Percentiles rank a stretch among this genome's conserved stretches.
These are phyloP conservation scores for Python bivittatus DNA, from an alignment of 2,113 vertebrate genomes.

Conservation along the genomic window DNA sequence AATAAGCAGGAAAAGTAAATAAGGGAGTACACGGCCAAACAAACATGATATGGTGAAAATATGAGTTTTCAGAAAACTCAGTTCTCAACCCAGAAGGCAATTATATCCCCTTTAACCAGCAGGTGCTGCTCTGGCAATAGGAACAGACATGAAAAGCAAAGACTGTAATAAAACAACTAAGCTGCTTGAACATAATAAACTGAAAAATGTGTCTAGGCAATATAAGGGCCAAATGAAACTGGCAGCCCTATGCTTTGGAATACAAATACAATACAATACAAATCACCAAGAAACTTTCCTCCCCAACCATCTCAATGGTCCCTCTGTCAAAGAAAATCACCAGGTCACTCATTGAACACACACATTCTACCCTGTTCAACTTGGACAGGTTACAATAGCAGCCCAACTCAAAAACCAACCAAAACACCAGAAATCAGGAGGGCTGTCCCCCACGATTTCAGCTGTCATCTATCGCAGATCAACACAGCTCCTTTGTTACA, in stretches of 20 bases:
- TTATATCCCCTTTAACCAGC: constrained; percentile 53
- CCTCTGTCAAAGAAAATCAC: constrained; percentile 14
- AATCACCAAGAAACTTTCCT: constrained; percentile 38
- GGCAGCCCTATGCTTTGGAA: constrained; percentile 16
- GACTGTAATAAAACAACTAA: constrained; percentile 28
- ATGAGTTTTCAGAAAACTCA: not conserved
- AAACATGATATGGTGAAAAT: not conserved
- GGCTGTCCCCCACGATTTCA: not conserved
- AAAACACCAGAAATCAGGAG: not conserved
- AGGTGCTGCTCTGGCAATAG: constrained; percentile 64
- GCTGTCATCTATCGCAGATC: constrained; percentile 13
- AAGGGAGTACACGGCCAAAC: not conserved
- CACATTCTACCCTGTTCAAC: constrained; percentile 11
- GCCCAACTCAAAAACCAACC: not conserved
- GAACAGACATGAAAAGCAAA: constrained; percentile 35
- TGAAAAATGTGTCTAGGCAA: constrained; percentile 5
- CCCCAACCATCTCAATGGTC: constrained; percentile 6
- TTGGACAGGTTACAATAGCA: constrained; percentile 5
- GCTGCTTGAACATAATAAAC: constrained; percentile 35
- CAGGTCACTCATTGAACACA: constrained; percentile 27
- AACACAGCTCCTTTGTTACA: constrained; percentile 6
- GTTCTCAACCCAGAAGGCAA: constrained; percentile 31
- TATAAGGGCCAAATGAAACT: constrained; percentile 32
- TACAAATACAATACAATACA: not conserved
- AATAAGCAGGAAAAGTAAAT: not conserved